phyloP scores from a whole-genome alignment of 1,140 invertebrate species.

The Augochlora pura region DNA sequence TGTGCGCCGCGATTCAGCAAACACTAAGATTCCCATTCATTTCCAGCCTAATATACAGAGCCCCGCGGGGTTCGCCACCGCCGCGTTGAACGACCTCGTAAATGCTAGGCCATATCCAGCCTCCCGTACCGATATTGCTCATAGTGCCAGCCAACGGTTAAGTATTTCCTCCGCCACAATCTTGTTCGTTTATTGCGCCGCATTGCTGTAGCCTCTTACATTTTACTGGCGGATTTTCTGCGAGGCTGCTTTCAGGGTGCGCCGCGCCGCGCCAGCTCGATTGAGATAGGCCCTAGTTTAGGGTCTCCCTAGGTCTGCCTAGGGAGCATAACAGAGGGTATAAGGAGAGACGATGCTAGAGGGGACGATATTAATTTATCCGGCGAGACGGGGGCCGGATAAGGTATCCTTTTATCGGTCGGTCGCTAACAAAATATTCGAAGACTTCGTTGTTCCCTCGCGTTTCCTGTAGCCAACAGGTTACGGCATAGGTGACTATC shows the following conservation, averaged over 20 bases:
- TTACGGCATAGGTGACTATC: neutral
- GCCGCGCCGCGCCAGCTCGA: neutral
- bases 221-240: neutral
- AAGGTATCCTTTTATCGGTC: neutral
- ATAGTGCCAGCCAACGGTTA: too few relatives aligned
- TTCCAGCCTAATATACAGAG: neutral
- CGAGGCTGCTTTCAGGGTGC: neutral
- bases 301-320: neutral
- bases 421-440: neutral
- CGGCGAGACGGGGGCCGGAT: neutral
- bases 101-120: neutral
- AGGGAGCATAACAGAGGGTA: too few relatives aligned
- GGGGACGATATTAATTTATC: neutral
- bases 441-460: neutral
- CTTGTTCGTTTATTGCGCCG: conserved; percentile 18
- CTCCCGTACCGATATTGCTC: neutral
- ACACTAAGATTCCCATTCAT: too few relatives aligned
- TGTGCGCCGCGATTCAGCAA: too few relatives aligned
- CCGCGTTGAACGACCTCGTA: neutral
- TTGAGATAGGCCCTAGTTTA: neutral
- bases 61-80: neutral
- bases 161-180: conserved; percentile 16
- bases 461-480: neutral
- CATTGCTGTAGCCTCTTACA: neutral
- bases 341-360: too few relatives aligned